Base-by-base conservation (phyloP, 2,888 invertebrate species). In the Phaonia tiefii region DNA sequence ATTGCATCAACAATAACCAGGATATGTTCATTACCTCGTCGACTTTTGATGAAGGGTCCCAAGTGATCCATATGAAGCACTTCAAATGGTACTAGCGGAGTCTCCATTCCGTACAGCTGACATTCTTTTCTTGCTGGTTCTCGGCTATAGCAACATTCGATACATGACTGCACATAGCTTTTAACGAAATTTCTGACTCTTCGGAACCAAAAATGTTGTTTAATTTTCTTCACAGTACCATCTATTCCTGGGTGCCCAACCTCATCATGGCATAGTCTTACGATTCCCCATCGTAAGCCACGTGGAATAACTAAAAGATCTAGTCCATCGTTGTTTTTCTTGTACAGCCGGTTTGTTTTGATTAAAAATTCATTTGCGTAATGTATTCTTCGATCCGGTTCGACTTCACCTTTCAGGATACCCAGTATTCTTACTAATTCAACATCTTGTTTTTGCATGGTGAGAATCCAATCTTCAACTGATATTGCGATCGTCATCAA, bases 191-290 rank as follows among this genome's bases (percentile, higher is more conserved):
- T 82, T 15, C 82, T 7, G 11, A 82, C 11, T 39, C 82, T 77
- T 44, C 75, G 82, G 60, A 85, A 84, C 85, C 85, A 85, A 58
- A 82, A 86, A 31, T 84, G 51, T 17, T 72, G 71, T 3, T 8
- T 17, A n/a, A 85, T 66, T n/a, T 73, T 73, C 20, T 83, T 65
- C 0, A 83, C 17, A 0, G 85, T 85, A 44, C 83, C 83, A n/a
- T 85, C n/a, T n/a, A n/a, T n/a, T n/a, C n/a, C n/a, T n/a, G n/a
- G n/a, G n/a, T n/a, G n/a, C n/a, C n/a, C n/a, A 4, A 71, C 51
- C 25, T 84, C 82, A 42, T 86, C 85, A 39, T 86, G 85, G 42
- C 78, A 75, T 2, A 60, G 25, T 66, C 75, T 80, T 0, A 82
- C 67, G 4, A 86, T 77, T n/a, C 73, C 56, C 79, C 79, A 79